Percentiles rank a stretch among this genome's conserved stretches.
Evolutionary conservation across 64 coral and sea anemone species (phyloP).

Genomic region (Hydrozoanthus tunicans): DNA sequence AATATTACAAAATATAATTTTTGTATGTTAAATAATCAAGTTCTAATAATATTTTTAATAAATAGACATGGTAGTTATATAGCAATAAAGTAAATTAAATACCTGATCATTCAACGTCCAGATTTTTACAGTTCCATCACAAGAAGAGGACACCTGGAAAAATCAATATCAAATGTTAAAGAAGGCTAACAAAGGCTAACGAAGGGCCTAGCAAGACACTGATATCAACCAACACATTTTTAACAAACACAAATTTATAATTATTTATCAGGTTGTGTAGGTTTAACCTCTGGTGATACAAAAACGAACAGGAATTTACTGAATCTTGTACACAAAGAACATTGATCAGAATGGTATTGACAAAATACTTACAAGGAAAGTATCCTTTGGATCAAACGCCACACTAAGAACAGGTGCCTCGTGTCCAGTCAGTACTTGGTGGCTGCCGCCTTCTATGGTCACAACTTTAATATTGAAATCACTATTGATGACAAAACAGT

Average conservation of each 20-base stretch:
- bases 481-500: slow-evolving; percentile 33
- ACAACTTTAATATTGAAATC: slow-evolving; percentile 95
- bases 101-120: slow-evolving; percentile 96
- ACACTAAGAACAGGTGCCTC: slow-evolving; percentile 87
- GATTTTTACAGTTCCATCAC: slow-evolving; percentile 97
- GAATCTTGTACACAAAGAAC: not conserved
- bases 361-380: slow-evolving; percentile 59
- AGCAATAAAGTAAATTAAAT: not conserved
- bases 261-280: too few species aligned
- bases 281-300: not conserved
- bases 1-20: too few species aligned
- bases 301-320: not conserved
- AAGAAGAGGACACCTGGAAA: slow-evolving; percentile 91
- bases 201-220: too few species aligned
- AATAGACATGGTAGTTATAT: not conserved
- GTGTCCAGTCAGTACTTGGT: slow-evolving; percentile 87
- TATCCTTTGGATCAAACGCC: slow-evolving; percentile 87
- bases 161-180: not conserved
- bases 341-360: not conserved
- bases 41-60: not conserved
- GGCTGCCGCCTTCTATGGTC: slow-evolving; percentile 75
- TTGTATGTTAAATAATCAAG: too few species aligned
- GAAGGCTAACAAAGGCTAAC: too few species aligned
- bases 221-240: too few species aligned
- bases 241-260: too few species aligned